Conservation (phyloP, 1,140 invertebrate genomes). For the Popillia japonica region DNA sequence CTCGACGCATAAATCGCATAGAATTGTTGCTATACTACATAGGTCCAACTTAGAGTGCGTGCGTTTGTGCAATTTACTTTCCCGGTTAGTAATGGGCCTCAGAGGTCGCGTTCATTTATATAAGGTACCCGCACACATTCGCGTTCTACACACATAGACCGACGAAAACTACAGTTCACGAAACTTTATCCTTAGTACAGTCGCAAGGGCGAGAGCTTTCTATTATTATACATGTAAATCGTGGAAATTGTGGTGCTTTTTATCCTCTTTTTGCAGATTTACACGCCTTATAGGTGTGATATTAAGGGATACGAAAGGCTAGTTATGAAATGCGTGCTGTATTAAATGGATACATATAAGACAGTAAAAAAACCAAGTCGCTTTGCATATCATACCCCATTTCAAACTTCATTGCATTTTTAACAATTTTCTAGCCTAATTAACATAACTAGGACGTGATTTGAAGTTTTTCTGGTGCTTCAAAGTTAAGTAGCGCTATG, state of each 20-base stretch:
- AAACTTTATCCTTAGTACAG: too few species aligned
- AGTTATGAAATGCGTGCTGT: background rate
- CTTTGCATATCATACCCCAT: background rate
- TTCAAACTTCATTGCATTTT: background rate
- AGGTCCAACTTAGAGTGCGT: background rate
- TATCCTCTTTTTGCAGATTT: background rate
- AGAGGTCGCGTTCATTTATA: background rate
- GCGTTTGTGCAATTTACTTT: slow-evolving; percentile 7
- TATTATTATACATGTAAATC: background rate
- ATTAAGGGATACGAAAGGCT: background rate
- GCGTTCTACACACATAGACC: too few species aligned
- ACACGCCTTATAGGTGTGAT: background rate
- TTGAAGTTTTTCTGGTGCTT: too few species aligned
- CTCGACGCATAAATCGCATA: background rate
- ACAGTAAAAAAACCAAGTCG: background rate
- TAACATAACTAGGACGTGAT: too few species aligned
- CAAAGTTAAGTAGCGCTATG: too few species aligned
- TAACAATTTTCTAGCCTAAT: background rate
- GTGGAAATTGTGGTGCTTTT: background rate
- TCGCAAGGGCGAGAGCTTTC: too few species aligned
- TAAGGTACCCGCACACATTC: background rate
- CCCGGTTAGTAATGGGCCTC: background rate
- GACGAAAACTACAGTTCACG: too few species aligned
- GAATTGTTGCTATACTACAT: background rate
- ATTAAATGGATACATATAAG: background rate